Evolutionary conservation across 2,797 vertebrate genomes (phyloP), one percentile per base, ranked within the genome.

Genomic region (Tapirus indicus): DNA sequence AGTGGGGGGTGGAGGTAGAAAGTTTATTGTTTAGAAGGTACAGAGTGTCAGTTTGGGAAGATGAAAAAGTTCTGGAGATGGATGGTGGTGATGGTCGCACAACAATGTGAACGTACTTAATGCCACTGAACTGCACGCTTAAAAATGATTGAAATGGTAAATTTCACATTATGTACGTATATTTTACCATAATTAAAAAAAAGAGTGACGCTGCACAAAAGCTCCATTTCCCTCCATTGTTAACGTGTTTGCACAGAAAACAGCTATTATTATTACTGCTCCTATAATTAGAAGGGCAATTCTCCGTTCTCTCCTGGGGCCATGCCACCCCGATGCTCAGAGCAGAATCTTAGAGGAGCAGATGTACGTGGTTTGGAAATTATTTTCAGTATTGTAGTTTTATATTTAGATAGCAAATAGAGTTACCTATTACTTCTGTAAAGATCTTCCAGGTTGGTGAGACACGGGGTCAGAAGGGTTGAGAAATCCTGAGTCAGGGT

Each of bases 221-320:
- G 27, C 20, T 72, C 84, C 66, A 49, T 78, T 74, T 95, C 79
- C 54, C 88, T 96, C 68, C 74, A 56, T 8, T 91, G 69, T 79
- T 64, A 68, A 47, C 41, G 23, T 5, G n/a, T 92, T 89, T 72
- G 23, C 58, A 14, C 23, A 52, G 86, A 82, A 64, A 85, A 58
- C 18, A n/a, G 23, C 54, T 16, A n/a, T 32, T 21, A 16, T 35
- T 29, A 35, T 12, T 3, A 32, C 23, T 35, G 23, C 7, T 17
- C 20, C 29, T 77, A 52, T 64, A 62, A 84, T 82, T 60, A 95
- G 66, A 89, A 96, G 58, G 91, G 41, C 2, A 44, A 20, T 12
- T 83, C 10, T 71, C 54, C 18, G n/a, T 75, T 71, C 64, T 62
- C n/a, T 25, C 2, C 1, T 3, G 6, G 56, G 56, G 25, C 7